Base-by-base conservation (phyloP, 2,113 vertebrate species). In the Cynopterus brachyotis region DNA sequence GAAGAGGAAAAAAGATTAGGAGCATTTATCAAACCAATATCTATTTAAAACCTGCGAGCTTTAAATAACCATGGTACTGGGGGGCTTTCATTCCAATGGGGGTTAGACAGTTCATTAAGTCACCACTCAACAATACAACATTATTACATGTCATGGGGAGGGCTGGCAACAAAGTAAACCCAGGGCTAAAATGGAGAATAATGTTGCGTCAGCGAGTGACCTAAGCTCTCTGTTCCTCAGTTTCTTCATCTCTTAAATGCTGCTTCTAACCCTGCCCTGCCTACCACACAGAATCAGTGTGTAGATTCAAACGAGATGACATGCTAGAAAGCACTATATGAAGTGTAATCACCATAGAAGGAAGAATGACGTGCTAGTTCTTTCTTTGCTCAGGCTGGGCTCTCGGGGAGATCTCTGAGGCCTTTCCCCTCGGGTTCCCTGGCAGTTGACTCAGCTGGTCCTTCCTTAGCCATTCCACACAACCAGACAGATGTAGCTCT, bases 111-210 rank as follows among this genome's bases (percentile, higher is more conserved):
- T 26, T 28, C 5, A 2, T 2, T 19, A 17, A 32, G 19, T 75
- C 76, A 9, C 75, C n/a, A 12, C 6, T 8, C 45, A 12, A 11
- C 12, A 10, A 9, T 6, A 22, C 13, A 26, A 6, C 8, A 3
- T 3, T 9, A 42, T 37, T 53, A 10, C 32, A 42, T 0, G 0
- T 13, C 13, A 0, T 0, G 11, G 15, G 45, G 40, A 24, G 26
- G 10, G 28, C 45, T 19, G 42, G 13, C 45, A 37, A 62, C 40
- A 47, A 72, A 81, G 32, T 28, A 40, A 8, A 10, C 20, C 1
- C 42, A 6, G 50, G 15, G 13, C 35, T 45, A 16, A 42, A 42
- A 60, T 0, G 35, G 47, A 79, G 70, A 28, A 8, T 8, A 20
- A n/a, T 20, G 4, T 3, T 1, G 15, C 17, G 20, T 9, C 32